These are phyloP conservation scores for Petroica traversi DNA, from an alignment of 2,113 vertebrate genomes.

Conservation along the genomic window DNA sequence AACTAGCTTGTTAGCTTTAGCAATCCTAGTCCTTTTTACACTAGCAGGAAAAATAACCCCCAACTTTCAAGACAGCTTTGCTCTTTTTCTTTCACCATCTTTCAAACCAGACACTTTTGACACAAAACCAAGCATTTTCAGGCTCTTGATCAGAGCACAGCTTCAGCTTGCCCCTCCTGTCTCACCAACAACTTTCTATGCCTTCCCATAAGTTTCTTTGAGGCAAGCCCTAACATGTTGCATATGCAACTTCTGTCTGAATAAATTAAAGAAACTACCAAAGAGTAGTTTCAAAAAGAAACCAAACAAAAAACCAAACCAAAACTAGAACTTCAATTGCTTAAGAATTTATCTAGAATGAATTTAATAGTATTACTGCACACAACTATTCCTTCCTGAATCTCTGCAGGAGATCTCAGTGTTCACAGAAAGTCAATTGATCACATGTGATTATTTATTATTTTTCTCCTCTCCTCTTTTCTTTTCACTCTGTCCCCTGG, in stretches of 20 bases:
- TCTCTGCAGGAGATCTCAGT: neutral
- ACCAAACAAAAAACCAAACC: neutral
- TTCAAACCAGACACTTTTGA: neutral
- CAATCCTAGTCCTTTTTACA: neutral
- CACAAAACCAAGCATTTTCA: neutral
- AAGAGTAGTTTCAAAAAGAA: neutral
- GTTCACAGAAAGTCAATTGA: neutral
- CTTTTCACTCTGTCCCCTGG: accelerated
- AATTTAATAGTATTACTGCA: neutral
- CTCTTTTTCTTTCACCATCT: neutral
- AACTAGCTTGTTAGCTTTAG: neutral
- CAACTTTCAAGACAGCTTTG: neutral
- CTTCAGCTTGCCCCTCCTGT: neutral
- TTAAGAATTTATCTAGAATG: neutral
- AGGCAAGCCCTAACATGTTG: neutral
- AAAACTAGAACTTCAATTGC: neutral
- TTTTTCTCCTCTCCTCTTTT: too few species aligned
- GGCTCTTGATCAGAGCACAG: neutral
- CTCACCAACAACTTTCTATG: neutral
- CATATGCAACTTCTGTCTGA: neutral
- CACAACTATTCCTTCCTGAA: neutral
- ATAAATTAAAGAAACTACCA: neutral
- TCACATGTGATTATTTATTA: too few species aligned
- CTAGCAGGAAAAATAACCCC: neutral
- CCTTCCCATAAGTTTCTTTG: accelerated